Conservation (phyloP, 2,888 invertebrate genomes). For the Cotesia congregata region DNA sequence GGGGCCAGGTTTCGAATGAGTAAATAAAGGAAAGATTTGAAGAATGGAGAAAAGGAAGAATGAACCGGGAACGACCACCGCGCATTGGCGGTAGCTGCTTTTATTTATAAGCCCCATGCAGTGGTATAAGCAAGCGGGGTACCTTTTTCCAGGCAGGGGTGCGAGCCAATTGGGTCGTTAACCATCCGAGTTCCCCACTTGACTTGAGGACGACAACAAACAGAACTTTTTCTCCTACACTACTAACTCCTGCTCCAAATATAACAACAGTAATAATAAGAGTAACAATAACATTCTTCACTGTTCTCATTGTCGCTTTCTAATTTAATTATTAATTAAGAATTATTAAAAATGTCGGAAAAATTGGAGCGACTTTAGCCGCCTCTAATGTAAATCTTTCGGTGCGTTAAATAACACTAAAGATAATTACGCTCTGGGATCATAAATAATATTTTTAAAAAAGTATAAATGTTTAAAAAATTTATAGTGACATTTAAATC, state of each 20-base stretch:
- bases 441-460: not conserved
- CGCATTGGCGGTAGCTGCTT: constrained; percentile 15
- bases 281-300: not conserved
- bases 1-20: constrained; percentile 14
- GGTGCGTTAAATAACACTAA: no score
- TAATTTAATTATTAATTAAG: no score
- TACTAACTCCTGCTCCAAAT: not conserved
- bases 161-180: constrained; percentile 59
- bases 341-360: no score
- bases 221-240: constrained; percentile 44
- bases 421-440: no score
- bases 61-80: constrained; percentile 22
- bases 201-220: constrained; percentile 58
- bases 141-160: constrained; percentile 56
- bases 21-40: constrained; percentile 12
- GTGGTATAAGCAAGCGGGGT: constrained; percentile 24
- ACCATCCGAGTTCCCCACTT: constrained; percentile 58
- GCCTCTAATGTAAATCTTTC: no score
- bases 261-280: constrained; percentile 7
- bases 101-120: constrained; percentile 21
- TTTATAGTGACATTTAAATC: not conserved
- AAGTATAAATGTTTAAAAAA: not conserved
- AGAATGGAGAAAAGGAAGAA: constrained; percentile 20
- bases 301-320: no score
- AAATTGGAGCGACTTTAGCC: no score